Percentiles rank a stretch among this genome's conserved stretches.
Conservation (phyloP, 1,140 invertebrate genomes). For the Drosophila subpulchrella region DNA sequence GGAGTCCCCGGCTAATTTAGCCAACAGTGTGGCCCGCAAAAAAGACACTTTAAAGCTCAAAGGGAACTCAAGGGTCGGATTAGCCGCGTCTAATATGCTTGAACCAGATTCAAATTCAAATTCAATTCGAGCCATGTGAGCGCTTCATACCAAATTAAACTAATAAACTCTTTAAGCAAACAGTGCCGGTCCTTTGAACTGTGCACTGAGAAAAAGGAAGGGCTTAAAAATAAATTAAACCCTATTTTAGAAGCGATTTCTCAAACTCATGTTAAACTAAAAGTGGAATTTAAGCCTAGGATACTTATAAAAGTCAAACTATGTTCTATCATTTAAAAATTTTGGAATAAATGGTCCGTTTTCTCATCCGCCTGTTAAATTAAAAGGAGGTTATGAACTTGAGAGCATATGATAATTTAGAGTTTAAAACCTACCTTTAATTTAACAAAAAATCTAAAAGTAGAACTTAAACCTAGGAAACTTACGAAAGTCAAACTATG, state of each 20-base stretch:
- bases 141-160: constrained; percentile 36
- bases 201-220: constrained; percentile 5
- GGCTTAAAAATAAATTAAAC: neutral
- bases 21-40: constrained; percentile 1
- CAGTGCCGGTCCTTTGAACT: neutral
- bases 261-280: too few species aligned
- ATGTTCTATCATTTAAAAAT: too few species aligned
- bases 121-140: constrained; percentile 32
- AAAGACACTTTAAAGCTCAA: constrained; percentile 3
- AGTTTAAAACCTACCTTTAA: too few species aligned
- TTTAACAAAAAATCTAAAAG: too few species aligned
- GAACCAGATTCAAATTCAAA: constrained; percentile 27
- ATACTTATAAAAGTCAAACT: too few species aligned
- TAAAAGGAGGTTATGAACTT: too few species aligned
- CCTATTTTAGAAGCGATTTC: neutral
- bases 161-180: constrained; percentile 43
- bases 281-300: too few species aligned
- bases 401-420: too few species aligned
- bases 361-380: too few species aligned
- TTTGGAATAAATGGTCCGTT: too few species aligned
- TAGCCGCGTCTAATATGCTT: constrained; percentile 4
- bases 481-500: too few species aligned
- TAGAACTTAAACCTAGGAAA: too few species aligned
- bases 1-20: constrained; percentile 21
- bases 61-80: constrained; percentile 28